A percentile compares a stretch with the other conserved stretches of the same genome.
These are phyloP conservation scores for Amblyopsis hoosieri DNA, from an alignment of 2,797 vertebrate species.

Conservation along the genomic window DNA sequence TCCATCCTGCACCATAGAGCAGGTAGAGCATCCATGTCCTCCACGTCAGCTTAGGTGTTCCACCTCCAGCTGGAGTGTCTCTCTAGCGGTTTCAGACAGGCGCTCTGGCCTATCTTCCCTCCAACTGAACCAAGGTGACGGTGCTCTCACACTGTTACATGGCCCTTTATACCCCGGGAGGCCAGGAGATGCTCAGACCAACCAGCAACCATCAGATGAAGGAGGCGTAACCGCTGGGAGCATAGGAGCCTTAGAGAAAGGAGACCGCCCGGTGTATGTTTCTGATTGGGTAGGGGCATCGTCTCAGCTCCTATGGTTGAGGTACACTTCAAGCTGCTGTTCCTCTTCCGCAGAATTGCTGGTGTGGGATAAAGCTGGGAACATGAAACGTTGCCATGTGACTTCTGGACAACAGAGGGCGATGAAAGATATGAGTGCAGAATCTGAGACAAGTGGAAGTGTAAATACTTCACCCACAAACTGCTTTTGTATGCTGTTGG, in stretches of 20 bases:
- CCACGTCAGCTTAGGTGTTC: conserved; percentile 42
- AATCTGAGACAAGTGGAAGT: conserved; percentile 20
- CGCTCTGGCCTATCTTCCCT: conserved; percentile 74
- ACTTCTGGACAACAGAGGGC: conserved; percentile 60
- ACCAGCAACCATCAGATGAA: conserved; percentile 19
- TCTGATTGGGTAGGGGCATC: conserved; percentile 52
- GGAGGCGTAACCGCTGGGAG: conserved; percentile 8
- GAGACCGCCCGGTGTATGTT: conserved; percentile 65
- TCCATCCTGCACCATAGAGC: conserved; percentile 66
- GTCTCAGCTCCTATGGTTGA: conserved; percentile 60
- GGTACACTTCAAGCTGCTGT: conserved; percentile 79
- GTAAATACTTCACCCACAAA: neutral
- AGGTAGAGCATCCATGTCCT: conserved; percentile 55
- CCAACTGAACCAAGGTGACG: conserved; percentile 68
- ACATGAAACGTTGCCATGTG: conserved; percentile 70
- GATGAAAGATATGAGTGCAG: conserved; percentile 42
- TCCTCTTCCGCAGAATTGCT: conserved; percentile 68
- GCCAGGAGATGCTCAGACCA: neutral
- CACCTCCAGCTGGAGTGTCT: conserved; percentile 68
- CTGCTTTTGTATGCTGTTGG: conserved; percentile 10
- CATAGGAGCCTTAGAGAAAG: conserved; percentile 38
- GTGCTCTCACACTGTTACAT: conserved; percentile 61
- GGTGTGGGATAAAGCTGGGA: conserved; percentile 74
- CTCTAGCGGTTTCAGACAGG: conserved; percentile 68
- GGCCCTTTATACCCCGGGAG: conserved; percentile 23